Evolutionary conservation across 2,113 vertebrate species (phyloP), one percentile per base, ranked within the genome.

Genomic region (Macrotis lagotis): DNA sequence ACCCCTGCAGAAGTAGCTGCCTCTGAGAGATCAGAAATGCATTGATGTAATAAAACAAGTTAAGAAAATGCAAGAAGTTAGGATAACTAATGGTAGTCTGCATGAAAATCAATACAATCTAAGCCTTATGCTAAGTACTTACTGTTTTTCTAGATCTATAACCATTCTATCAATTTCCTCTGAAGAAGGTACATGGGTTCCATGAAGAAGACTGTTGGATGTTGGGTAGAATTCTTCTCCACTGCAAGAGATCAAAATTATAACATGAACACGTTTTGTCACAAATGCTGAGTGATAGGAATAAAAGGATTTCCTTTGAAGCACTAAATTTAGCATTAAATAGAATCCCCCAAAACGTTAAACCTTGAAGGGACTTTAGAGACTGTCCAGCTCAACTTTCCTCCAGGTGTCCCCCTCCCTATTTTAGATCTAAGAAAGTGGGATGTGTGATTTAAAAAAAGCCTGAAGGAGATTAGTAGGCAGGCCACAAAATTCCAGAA

Each of bases 91-190:
- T 89, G 51, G 83, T 8, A 25, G 14, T 88, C 83, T 28, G 48
- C 52, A 74, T 89, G 88, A 94, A 88, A 66, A 89, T n/a, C 90
- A 66, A 2, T 90, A 83, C 16, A 48, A 49, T 3, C 47, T 37
- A 50, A 50, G 3, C 26, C 37, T 74, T 66, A 31, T 50, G 4
- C 24, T 0, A 0, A 24, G 16, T 47, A 99, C 99, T 99, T 98
- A 99, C 99, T 99, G 99, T 96, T 99, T 99, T 92, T 99, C 99
- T 48, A 99, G 99, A 91, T 99, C 99, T 0, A 99, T 98, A 59
- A 99, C 99, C 99, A 99, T 99, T 92, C 99, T 99, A 90, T 99
- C 99, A 25, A 99, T 96, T 12, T 99, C 99, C 0, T 99, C 99
- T 96, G 99, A 98, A 44, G 99, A 98, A 0, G 99, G 99, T 52